Base-by-base conservation (phyloP, 2,113 vertebrate species). In the Etheostoma spectabile region DNA sequence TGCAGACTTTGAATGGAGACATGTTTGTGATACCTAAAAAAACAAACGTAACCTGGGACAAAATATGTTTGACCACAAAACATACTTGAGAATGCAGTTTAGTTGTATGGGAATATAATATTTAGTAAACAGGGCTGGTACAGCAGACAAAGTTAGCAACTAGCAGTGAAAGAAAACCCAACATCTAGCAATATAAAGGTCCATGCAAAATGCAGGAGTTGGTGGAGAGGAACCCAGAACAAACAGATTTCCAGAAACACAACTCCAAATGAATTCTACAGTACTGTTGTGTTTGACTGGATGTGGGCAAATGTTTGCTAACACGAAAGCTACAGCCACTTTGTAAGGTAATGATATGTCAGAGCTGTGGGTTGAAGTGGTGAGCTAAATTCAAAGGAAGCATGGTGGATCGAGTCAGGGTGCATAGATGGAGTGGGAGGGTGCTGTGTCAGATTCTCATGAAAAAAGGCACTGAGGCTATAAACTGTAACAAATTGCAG, bases 401-500 rank as follows among this genome's bases (percentile, higher is more conserved):
- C 42, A 46, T 42, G 27, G 42, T 22, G 6, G 59, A 42, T 77
- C 18, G 16, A 48, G 59, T 61, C 27, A 61, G 61, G 61, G 56
- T 48, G 56, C 63, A 55, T 45, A 78, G 49, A 83, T 69, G 67
- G 69, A 81, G 53, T 65, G 49, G 45, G 42, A 77, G 74, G 70
- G 15, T 27, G 56, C 49, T 68, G 19, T 68, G 67, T 81, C 60
- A 79, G 61, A 79, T 52, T 63, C 62, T 73, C 52, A 24, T 77
- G 66, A 76, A 42, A 74, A 74, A 61, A 71, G 33, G 21, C 42
- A 14, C 53, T 64, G 33, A 18, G 57, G 19, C 61, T 49, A 51
- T 66, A 24, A 86, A 74, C 42, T 42, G 60, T 24, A 71, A 74
- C 64, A 78, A 86, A 84, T 74, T 66, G 59, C 35, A 62, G 45